Base-by-base conservation (phyloP, 2,113 vertebrate species). In the Rhadina sibilatrix region DNA sequence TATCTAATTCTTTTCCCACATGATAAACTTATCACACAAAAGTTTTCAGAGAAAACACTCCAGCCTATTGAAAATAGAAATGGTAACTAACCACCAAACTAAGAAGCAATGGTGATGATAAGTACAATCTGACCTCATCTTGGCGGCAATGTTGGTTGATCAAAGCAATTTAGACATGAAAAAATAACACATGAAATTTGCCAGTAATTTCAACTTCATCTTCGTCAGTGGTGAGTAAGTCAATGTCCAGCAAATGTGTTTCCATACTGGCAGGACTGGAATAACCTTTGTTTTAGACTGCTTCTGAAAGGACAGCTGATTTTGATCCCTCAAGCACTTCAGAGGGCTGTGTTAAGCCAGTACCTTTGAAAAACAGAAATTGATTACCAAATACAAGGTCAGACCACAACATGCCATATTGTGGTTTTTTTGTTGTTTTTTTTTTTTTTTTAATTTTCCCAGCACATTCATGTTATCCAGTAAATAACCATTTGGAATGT, bases 401-500 rank as follows among this genome's bases (percentile, higher is more conserved):
- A 65, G 71, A 89, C 57, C 71, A 87, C 44, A 78, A 61, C 42
- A 80, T 27, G 18, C 16, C 0, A 0, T 37, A 33, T 42, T 40
- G 8, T 88, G 49, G 37, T 79, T 11, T 11, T 33, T 40, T 40
- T 10, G 42, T 35, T 64, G 74, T 47, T 47, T 47, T 17, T 16
- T 10, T 28, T 53, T 18, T 27, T 9, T 50, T 25, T 30, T 17
- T 38, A 38, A 38, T 38, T 83, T 54, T 37, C 61, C 37, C 53
- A 60, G 56, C 33, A 89, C 25, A 79, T 56, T 68, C 27, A 60
- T 40, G 13, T 20, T 68, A 66, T 54, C 72, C 65, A 89, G 57
- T 87, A 94, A 95, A 90, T 52, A 93, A 81, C 5, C 27, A 70
- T 92, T 92, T 68, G 40, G 35, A 91, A 82, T 64, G 65, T 27